Evolutionary conservation across 2,797 vertebrate genomes (phyloP).

Genomic region (Argya squamiceps): DNA sequence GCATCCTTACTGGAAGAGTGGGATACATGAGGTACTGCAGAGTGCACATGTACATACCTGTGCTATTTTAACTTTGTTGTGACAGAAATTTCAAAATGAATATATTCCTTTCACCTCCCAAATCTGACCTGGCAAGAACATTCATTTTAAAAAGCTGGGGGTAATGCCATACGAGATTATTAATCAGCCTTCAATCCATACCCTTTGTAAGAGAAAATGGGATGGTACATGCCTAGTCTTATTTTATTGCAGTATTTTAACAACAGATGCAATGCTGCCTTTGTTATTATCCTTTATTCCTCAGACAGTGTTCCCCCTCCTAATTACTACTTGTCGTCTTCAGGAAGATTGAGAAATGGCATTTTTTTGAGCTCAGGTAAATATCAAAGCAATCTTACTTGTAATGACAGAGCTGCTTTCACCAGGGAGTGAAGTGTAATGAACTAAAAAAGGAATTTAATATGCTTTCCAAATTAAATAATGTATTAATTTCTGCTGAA

Average conservation of each 20-base stretch:
- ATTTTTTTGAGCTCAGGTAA: constrained; percentile 57
- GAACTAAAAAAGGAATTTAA: constrained; percentile 47
- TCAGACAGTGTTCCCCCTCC: constrained; percentile 55
- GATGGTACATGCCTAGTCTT: constrained; percentile 34
- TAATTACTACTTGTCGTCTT: constrained; percentile 59
- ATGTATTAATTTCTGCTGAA: constrained; percentile 26
- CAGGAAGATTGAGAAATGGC: constrained; percentile 58
- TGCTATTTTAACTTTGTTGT: constrained; percentile 4
- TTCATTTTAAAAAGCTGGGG: neutral
- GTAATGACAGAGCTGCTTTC: constrained; percentile 42
- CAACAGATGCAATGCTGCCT: constrained; percentile 55
- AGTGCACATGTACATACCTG: rapidly evolving
- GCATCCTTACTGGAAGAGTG: neutral
- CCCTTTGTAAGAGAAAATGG: constrained; percentile 39
- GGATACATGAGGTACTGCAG: neutral
- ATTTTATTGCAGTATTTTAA: constrained; percentile 61
- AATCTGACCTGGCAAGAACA: constrained; percentile 26
- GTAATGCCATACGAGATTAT: neutral
- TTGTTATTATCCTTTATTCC: constrained; percentile 62
- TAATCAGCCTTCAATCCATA: constrained; percentile 24
- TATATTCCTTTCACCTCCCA: neutral
- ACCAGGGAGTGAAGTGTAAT: constrained; percentile 15
- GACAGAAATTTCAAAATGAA: constrained; percentile 16
- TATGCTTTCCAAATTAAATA: constrained; percentile 54
- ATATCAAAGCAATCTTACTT: constrained; percentile 50